Conservation (phyloP, 1,140 invertebrate species). For the Cherax destructor region DNA sequence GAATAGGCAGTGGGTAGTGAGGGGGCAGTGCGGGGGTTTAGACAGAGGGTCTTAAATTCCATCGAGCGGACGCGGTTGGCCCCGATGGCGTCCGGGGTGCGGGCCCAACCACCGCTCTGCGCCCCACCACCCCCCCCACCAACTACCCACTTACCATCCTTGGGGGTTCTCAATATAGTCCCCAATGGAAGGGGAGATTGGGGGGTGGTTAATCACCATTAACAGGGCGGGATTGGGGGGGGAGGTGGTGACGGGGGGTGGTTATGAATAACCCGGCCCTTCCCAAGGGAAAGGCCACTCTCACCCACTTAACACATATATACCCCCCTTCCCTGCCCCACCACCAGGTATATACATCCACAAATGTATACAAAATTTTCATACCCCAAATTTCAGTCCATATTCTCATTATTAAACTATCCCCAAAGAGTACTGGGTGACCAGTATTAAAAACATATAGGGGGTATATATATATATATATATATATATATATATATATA, state of each 20-base stretch:
- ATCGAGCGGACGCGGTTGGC: conserved; percentile 54
- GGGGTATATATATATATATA: too few relatives aligned
- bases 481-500: too few relatives aligned
- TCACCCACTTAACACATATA: not conserved
- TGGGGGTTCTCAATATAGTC: not conserved
- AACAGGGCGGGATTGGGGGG: too few relatives aligned
- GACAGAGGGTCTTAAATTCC: too few relatives aligned
- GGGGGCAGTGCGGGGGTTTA: conserved; percentile 1
- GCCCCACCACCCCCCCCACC: conserved; percentile 23
- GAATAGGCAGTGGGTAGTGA: too few relatives aligned
- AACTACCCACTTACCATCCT: not conserved
- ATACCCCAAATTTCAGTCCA: too few relatives aligned
- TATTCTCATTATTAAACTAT: too few relatives aligned
- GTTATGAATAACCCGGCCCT: conserved; percentile 44
- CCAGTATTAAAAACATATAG: too few relatives aligned
- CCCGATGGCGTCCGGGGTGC: conserved; percentile 52
- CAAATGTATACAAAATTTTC: too few relatives aligned
- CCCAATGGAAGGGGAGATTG: not conserved
- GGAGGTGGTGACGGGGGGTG: conserved; percentile 29
- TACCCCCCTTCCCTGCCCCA: too few relatives aligned
- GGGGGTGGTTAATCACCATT: too few relatives aligned
- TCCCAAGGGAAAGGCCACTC: conserved; percentile 19
- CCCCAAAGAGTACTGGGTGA: not conserved
- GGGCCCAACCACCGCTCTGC: conserved; percentile 46
- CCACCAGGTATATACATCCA: too few relatives aligned